A percentile compares a stretch with the other conserved stretches of the same genome.
Conservation (phyloP, 2,888 invertebrate genomes). For the Rugalucina vietnamica region DNA sequence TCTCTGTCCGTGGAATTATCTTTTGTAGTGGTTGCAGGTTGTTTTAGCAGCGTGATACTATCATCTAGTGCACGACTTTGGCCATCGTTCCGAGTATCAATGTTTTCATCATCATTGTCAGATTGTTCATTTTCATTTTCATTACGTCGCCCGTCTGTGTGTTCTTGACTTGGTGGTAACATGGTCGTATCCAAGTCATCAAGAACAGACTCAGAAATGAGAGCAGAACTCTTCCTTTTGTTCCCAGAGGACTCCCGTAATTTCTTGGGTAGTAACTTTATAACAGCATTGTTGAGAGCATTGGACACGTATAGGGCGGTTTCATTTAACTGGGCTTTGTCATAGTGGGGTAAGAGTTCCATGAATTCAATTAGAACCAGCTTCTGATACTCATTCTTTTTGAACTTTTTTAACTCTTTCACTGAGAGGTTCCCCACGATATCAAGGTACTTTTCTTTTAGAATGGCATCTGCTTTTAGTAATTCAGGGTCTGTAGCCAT, state of each 20-base stretch:
- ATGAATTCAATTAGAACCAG: background rate
- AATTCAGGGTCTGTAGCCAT: background rate
- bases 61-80: background rate
- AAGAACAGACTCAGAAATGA: background rate
- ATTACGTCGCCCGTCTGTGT: background rate
- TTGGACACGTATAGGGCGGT: background rate
- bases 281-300: background rate
- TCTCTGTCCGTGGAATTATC: background rate
- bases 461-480: background rate
- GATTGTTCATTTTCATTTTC: background rate
- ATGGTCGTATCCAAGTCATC: background rate
- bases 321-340: background rate
- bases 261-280: background rate
- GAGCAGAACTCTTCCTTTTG: background rate
- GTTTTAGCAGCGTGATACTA: background rate
- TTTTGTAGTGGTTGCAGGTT: background rate
- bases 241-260: background rate
- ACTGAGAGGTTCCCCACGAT: background rate
- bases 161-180: background rate
- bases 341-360: background rate
- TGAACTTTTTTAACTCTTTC: background rate
- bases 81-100: background rate
- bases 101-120: background rate
- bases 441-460: background rate
- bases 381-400: background rate